Evolutionary conservation across 2,113 vertebrate species (phyloP), one percentile per base, ranked within the genome.

Genomic region (Larimichthys polyactis): DNA sequence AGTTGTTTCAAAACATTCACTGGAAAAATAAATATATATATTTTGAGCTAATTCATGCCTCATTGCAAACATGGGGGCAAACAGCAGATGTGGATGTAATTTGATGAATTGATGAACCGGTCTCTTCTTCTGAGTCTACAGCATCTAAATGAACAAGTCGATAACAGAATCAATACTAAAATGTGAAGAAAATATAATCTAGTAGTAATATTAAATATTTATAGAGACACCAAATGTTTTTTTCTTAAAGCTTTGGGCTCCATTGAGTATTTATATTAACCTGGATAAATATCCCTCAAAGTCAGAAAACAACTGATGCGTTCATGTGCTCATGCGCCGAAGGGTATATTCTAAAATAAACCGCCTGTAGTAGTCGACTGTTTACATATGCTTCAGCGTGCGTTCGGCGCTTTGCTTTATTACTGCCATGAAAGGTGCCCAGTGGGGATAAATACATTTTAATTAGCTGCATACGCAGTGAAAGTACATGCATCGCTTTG

Each of bases 381-480:
- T 76, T 71, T 74, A 59, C 64, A 78, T 64, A 77, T 60, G 69
- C 62, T 75, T 69, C 75, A 77, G 58, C 54, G 36, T 64, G 59
- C 8, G 62, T 70, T 62, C 74, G 71, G 51, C 49, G 44, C 57
- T 65, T 11, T 60, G 11, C 3, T 75, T 73, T 54, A 49, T 73
- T 55, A 65, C 49, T 59, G 57, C 58, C 46, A n/a, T 32, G 32
- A 58, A 63, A 64, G 52, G 58, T 69, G 62, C 71, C 79, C 73
- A 24, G 46, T 76, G 24, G 81, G 74, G 65, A 84, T 70, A 78
- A 83, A 90, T 86, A 69, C 55, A 78, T 90, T 91, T 87, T 87
- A 91, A 90, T 91, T 73, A 86, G 65, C 43, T 19, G 52, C 59
- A 71, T 74, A 14, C 75, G 78, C 48, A 75, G 73, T 78, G 32